phyloP scores from a whole-genome alignment of 2,113 vertebrate genomes.

The Otocyon megalotis region DNA sequence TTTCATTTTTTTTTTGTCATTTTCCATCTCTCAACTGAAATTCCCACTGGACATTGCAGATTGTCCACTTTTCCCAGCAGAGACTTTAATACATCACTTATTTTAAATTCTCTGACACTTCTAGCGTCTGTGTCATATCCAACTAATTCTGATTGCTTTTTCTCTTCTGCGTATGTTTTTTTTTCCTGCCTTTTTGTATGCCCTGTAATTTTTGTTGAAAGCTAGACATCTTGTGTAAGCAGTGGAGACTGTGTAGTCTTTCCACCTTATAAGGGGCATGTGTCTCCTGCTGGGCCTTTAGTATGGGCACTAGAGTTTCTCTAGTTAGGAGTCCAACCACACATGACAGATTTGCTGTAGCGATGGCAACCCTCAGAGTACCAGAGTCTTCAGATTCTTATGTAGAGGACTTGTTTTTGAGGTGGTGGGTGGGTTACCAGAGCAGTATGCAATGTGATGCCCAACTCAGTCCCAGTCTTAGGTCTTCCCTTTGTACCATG shows the following conservation, averaged over 20 bases:
- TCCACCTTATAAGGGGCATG: neutral
- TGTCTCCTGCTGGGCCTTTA: neutral
- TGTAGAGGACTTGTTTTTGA: neutral
- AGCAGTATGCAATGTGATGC: neutral
- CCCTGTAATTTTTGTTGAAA: neutral
- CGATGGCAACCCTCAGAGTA: neutral
- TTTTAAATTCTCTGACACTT: neutral
- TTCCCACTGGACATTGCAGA: neutral
- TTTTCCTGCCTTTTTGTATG: neutral
- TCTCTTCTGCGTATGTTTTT: neutral
- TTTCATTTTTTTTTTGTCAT: neutral
- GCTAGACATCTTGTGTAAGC: neutral
- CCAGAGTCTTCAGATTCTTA: neutral
- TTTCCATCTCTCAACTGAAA: neutral
- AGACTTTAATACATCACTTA: neutral
- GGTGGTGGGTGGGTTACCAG: neutral
- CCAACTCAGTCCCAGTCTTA: neutral
- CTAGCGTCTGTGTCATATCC: neutral
- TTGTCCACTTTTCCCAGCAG: neutral
- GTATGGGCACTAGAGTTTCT: neutral
- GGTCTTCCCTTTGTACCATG: neutral
- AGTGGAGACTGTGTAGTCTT: neutral
- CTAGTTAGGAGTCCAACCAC: neutral
- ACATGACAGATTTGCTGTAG: neutral
- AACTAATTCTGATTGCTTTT: neutral